Evolutionary conservation across 2,113 vertebrate genomes (phyloP).

Genomic region (Callorhinus ursinus): DNA sequence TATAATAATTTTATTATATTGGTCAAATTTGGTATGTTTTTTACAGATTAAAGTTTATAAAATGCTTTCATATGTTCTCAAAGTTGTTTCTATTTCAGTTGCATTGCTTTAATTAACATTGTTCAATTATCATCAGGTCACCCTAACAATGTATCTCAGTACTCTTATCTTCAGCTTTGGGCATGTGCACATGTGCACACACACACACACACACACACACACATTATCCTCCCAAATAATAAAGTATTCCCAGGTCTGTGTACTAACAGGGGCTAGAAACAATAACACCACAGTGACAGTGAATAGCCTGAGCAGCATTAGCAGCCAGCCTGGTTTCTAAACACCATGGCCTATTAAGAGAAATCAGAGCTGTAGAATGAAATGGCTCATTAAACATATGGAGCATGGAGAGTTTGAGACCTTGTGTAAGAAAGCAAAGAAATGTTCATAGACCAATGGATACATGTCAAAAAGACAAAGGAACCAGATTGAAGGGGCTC

Average conservation of each 20-base stretch:
- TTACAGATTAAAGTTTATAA: background rate
- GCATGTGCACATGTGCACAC: rapidly evolving
- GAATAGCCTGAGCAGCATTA: background rate
- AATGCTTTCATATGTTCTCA: background rate
- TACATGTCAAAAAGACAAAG: background rate
- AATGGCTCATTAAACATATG: background rate
- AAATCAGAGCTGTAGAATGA: background rate
- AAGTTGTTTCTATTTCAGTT: background rate
- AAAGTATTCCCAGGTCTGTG: background rate
- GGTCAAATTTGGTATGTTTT: background rate
- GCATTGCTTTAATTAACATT: background rate
- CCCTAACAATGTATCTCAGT: background rate
- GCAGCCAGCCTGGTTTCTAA: background rate
- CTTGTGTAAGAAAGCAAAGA: background rate
- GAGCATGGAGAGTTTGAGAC: background rate
- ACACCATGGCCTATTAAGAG: background rate
- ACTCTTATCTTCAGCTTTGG: background rate
- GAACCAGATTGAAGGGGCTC: background rate
- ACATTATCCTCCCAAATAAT: background rate
- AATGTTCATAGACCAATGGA: background rate
- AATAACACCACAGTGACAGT: background rate
- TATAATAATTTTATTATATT: background rate
- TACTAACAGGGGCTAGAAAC: background rate
- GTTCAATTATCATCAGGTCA: background rate
- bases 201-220: background rate